Evolutionary conservation across 2,113 vertebrate species (phyloP).

Genomic region (Heptranchias perlo): DNA sequence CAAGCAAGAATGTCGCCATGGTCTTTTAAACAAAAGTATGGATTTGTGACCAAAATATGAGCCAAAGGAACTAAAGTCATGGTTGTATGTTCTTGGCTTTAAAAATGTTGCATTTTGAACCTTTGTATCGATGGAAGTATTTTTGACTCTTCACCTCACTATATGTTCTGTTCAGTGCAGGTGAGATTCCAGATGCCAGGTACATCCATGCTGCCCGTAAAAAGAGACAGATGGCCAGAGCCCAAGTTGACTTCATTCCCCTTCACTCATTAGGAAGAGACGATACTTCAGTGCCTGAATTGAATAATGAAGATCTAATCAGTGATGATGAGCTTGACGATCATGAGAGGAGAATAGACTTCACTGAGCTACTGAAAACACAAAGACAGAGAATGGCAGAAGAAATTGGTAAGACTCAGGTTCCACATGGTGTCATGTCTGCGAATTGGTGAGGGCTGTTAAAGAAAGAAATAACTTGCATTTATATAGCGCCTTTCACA

Average conservation of each 20-base stretch:
- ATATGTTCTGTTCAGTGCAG: conserved; percentile 51
- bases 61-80: background rate
- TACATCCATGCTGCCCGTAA: conserved; percentile 62
- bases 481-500: background rate
- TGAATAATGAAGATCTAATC: conserved; percentile 46
- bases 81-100: background rate
- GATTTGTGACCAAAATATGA: background rate
- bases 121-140: background rate
- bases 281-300: conserved; percentile 46
- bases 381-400: conserved; percentile 73
- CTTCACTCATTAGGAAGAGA: conserved; percentile 50
- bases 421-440: conserved; percentile 1
- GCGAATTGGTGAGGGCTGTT: conserved; percentile 35
- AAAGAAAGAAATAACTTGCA: background rate
- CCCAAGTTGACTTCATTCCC: conserved; percentile 67
- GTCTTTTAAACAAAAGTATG: background rate
- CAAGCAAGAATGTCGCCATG: background rate
- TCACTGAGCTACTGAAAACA: conserved; percentile 66
- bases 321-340: conserved; percentile 70
- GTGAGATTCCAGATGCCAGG: conserved; percentile 57
- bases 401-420: conserved; percentile 63
- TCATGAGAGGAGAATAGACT: conserved; percentile 63
- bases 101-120: background rate
- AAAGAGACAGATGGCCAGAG: conserved; percentile 57
- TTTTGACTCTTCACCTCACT: background rate